Base-by-base conservation (phyloP, 30 jellyfish, hydroid and myxozoan genomes). In the Hydractinia symbiolongicarpus region DNA sequence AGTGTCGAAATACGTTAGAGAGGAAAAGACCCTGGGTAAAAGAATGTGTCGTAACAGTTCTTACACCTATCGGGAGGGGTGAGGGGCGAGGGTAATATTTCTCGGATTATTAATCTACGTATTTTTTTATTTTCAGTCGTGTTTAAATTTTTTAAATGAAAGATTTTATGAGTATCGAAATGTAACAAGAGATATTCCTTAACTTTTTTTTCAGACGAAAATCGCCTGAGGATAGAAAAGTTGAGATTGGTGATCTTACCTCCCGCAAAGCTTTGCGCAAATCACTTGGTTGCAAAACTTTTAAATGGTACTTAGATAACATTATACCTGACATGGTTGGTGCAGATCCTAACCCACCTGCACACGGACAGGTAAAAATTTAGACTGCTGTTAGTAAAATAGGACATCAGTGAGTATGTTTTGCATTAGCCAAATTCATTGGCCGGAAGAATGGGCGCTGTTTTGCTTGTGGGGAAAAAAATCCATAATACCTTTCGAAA, bases 211-310 rank as follows among this genome's bases (percentile, higher is more conserved):
- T 72, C 50, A 72, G 81, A 72, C 69, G 81, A 7, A 72, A 72
- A 72, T 4, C 81, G 30, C 68, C 67, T 64, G 95, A 79, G 4
- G 97, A 90, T 53, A 83, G 95, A 7, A 62, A 67, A 30, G 77
- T 77, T n/a, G 84, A 81, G 10, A 85, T 58, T 61, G 87, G 87
- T 1, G 83, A 79, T 79, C 21, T 79, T 1, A 50, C 55, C n/a
- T 53, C 53, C 16, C 54, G 87, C 9, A 55, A 19, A 50, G 87
- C 84, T 0, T 67, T 79, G 21, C 84, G 87, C 17, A 51, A 67
- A 20, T 40, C 53, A 9, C 50, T 79, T 8, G 44, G 44, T 5
- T 79, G 87, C 66, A 79, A 50, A 79, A 61, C 87, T 4, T 79
- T 79, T 50, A 66, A 79, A 53, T 79, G 87, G 87, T 79, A 61